Conservation (phyloP, 1,140 invertebrate genomes). For the Drosophila truncata region DNA sequence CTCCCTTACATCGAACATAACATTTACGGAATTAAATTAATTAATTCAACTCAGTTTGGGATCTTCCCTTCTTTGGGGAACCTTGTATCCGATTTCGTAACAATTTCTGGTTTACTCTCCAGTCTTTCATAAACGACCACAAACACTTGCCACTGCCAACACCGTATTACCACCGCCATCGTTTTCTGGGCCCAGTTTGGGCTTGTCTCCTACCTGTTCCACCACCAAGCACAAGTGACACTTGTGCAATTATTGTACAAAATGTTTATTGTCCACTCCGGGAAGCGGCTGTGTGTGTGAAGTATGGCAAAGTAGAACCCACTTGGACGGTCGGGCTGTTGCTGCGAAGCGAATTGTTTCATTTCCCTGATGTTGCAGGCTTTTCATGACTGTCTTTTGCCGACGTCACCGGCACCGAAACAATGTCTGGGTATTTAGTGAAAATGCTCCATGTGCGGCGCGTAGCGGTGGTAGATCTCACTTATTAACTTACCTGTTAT, state of each 20-base stretch:
- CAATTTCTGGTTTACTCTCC: conserved; percentile 23
- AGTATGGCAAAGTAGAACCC: conserved; percentile 23
- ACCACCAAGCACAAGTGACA: conserved; percentile 55
- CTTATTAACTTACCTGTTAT: conserved; percentile 81
- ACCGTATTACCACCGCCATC: conserved; percentile 17
- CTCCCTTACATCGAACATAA: background rate
- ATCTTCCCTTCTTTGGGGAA: background rate
- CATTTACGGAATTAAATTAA: background rate
- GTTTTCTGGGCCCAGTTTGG: conserved; percentile 44
- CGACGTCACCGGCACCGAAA: conserved; percentile 51
- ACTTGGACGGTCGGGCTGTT: conserved; percentile 25
- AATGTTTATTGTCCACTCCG: conserved; percentile 53
- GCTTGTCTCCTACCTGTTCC: conserved; percentile 40
- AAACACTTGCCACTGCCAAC: conserved; percentile 41
- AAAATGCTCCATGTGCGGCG: conserved; percentile 68
- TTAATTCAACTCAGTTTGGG: background rate
- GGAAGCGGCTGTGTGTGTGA: conserved; percentile 7
- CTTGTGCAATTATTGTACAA: conserved; percentile 76
- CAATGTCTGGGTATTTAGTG: conserved; percentile 73
- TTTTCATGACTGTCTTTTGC: conserved; percentile 22
- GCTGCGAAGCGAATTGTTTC: conserved; percentile 28
- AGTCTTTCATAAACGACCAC: conserved; percentile 44
- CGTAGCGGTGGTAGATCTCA: conserved; percentile 24
- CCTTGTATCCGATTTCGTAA: conserved; percentile 37
- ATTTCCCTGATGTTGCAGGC: conserved; percentile 15